phyloP scores from a whole-genome alignment of 2,113 vertebrate genomes.

The Eudorcas thomsonii region DNA sequence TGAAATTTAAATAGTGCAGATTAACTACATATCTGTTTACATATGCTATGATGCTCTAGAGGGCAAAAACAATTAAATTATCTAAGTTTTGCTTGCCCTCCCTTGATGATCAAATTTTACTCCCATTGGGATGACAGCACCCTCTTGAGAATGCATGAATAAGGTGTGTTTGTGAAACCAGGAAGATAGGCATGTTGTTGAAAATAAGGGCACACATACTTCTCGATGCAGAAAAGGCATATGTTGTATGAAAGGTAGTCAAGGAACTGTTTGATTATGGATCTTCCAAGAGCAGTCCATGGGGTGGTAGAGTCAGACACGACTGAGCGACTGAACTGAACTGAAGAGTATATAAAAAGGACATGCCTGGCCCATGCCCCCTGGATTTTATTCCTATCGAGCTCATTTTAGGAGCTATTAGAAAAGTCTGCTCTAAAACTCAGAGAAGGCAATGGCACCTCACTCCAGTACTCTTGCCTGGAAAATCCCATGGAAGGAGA shows the following conservation, averaged over 20 bases:
- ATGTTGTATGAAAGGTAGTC: neutral
- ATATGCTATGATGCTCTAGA: neutral
- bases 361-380: neutral
- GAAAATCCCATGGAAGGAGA: neutral
- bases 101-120: neutral
- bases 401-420: neutral
- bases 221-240: neutral
- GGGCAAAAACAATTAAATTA: neutral
- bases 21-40: neutral
- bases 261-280: neutral
- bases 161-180: neutral
- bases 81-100: neutral
- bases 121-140: neutral
- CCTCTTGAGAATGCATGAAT: neutral
- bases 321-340: neutral
- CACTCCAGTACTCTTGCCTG: neutral
- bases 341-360: neutral
- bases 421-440: neutral
- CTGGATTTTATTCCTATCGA: neutral
- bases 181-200: neutral
- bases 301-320: neutral
- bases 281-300: neutral
- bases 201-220: neutral
- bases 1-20: neutral
- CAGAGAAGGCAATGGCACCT: neutral